Evolutionary conservation across 2,797 vertebrate genomes (phyloP).

Genomic region (Atherinosoma microstoma): DNA sequence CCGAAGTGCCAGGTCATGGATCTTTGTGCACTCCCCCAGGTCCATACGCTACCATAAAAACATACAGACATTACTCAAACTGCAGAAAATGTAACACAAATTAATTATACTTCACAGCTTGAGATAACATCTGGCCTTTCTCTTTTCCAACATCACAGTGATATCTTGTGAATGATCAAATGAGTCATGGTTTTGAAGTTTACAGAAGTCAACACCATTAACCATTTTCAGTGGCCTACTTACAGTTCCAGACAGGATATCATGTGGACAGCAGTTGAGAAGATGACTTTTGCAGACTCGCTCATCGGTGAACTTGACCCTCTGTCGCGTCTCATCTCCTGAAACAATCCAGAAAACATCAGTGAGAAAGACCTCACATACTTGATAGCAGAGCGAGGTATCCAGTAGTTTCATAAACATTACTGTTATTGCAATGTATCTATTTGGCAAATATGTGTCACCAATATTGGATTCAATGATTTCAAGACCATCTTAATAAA

Average conservation of each 20-base stretch:
- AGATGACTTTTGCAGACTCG: constrained; percentile 99
- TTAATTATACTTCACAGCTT: neutral
- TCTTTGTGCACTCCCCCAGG: constrained; percentile 97
- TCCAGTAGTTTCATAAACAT: constrained; percentile 52
- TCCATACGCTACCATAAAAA: constrained; percentile 91
- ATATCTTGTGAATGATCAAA: neutral
- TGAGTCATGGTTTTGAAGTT: neutral
- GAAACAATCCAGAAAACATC: constrained; percentile 82
- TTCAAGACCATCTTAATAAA: constrained; percentile 29
- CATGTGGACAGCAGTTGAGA: constrained; percentile 98
- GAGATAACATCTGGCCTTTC: neutral
- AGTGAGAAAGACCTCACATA: constrained; percentile 70
- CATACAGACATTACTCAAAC: constrained; percentile 14
- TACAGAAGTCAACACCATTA: neutral
- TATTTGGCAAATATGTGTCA: constrained; percentile 38
- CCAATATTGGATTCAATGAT: constrained; percentile 34
- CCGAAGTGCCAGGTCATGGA: constrained; percentile 97
- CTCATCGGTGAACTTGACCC: constrained; percentile 98
- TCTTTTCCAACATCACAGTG: neutral
- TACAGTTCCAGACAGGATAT: constrained; percentile 98
- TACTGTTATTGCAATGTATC: constrained; percentile 24
- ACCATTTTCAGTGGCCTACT: constrained; percentile 58
- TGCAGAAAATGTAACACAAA: neutral
- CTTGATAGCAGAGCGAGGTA: constrained; percentile 55
- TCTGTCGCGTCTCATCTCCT: constrained; percentile 99